These are phyloP conservation scores for Ellobius talpinus DNA, from an alignment of 2,113 vertebrate genomes.

Conservation along the genomic window DNA sequence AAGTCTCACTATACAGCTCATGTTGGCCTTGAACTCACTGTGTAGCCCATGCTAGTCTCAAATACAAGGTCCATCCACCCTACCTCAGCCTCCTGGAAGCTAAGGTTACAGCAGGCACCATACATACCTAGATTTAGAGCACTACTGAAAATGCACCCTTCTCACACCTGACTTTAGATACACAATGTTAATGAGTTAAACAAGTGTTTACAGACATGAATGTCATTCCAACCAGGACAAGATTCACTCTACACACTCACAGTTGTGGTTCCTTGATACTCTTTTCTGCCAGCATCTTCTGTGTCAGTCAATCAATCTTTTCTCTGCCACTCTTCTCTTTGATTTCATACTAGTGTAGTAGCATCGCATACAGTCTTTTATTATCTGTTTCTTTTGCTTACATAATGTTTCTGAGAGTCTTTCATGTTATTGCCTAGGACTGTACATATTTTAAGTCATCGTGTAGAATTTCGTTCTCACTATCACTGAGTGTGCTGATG, in stretches of 20 bases:
- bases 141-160: neutral
- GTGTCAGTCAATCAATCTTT: neutral
- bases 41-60: neutral
- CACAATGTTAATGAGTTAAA: neutral
- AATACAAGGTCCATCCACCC: neutral
- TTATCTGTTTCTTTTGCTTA: neutral
- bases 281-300: neutral
- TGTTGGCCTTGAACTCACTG: neutral
- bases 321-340: neutral
- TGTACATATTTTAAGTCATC: neutral
- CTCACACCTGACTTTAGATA: neutral
- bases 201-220: neutral
- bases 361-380: neutral
- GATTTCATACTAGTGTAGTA: neutral
- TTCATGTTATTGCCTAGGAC: neutral
- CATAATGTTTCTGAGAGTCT: neutral
- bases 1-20: neutral
- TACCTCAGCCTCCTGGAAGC: too few species aligned
- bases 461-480: neutral
- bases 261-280: neutral
- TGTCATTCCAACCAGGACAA: neutral
- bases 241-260: neutral
- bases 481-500: neutral
- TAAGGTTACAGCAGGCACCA: neutral
- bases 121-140: neutral